Evolutionary conservation across 2,888 invertebrate species (phyloP).

Genomic region (Orchesella flavescens): DNA sequence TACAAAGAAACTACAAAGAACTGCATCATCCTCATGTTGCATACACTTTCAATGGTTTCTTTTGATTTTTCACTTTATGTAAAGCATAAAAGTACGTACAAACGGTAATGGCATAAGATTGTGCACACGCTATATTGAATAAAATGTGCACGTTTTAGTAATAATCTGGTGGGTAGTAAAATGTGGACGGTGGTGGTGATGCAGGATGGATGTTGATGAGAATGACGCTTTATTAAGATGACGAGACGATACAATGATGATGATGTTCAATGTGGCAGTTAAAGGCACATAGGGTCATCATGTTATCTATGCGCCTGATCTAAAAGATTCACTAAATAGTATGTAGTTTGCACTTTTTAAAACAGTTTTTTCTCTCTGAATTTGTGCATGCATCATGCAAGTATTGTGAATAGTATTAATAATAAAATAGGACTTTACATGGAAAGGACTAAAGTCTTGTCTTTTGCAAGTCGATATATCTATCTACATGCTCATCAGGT

Average conservation of each 20-base stretch:
- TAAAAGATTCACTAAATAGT: no score
- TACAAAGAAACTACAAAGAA: no score
- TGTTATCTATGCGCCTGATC: not conserved
- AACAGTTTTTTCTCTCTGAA: no score
- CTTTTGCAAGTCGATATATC: no score
- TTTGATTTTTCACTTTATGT: conserved; percentile 10
- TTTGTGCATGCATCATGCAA: no score
- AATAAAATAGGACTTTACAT: not conserved
- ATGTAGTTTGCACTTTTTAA: no score
- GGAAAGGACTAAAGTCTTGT: not conserved
- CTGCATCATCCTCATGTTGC: not conserved
- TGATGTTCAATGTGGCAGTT: no score
- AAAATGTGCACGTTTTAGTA: conserved; percentile 21
- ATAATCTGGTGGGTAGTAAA: not conserved
- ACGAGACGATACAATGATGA: not conserved
- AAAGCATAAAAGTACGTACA: not conserved
- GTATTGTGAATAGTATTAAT: no score
- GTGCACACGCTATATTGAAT: conserved; percentile 1
- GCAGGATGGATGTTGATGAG: not conserved
- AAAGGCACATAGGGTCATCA: not conserved
- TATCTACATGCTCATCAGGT: not conserved
- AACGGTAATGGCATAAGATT: not conserved
- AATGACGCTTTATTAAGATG: not conserved
- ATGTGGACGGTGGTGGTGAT: no score
- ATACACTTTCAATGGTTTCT: not conserved